These are phyloP conservation scores for Vultur gryphus DNA, from an alignment of 2,797 vertebrate species.

Conservation along the genomic window DNA sequence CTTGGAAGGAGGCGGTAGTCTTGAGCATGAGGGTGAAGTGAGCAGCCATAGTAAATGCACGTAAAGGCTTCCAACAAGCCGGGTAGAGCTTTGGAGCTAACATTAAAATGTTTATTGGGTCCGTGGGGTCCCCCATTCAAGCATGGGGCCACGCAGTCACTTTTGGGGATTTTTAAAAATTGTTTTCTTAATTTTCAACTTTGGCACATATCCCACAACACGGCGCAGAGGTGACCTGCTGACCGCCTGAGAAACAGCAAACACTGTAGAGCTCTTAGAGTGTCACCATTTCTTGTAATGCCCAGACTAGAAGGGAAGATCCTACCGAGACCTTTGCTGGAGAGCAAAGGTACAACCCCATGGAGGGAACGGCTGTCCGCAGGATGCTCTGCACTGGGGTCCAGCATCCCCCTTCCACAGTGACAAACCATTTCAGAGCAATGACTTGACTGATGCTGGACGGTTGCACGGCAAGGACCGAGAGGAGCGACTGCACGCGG, in stretches of 20 bases:
- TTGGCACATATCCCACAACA: not conserved
- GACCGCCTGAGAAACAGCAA: accelerated
- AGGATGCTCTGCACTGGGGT: not conserved
- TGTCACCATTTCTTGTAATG: accelerated
- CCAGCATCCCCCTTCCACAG: not conserved
- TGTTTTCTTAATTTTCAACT: not conserved
- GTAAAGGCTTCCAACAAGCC: not conserved
- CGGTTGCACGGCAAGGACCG: accelerated
- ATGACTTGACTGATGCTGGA: accelerated
- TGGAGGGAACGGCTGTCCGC: accelerated
- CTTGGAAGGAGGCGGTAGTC: not conserved
- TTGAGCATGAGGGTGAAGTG: accelerated
- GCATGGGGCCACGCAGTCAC: accelerated
- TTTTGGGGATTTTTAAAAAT: not conserved
- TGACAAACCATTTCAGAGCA: accelerated
- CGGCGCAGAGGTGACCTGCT: accelerated
- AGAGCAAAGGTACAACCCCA: not conserved
- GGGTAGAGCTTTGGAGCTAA: not conserved
- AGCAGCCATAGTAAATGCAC: accelerated
- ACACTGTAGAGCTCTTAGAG: accelerated
- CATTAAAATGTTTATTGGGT: not conserved
- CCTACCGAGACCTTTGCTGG: not conserved
- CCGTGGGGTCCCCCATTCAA: accelerated
- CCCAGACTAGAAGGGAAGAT: not conserved
- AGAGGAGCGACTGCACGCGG: accelerated